Evolutionary conservation across 2,113 vertebrate genomes (phyloP).

Genomic region (Acrocephalus arundinaceus): DNA sequence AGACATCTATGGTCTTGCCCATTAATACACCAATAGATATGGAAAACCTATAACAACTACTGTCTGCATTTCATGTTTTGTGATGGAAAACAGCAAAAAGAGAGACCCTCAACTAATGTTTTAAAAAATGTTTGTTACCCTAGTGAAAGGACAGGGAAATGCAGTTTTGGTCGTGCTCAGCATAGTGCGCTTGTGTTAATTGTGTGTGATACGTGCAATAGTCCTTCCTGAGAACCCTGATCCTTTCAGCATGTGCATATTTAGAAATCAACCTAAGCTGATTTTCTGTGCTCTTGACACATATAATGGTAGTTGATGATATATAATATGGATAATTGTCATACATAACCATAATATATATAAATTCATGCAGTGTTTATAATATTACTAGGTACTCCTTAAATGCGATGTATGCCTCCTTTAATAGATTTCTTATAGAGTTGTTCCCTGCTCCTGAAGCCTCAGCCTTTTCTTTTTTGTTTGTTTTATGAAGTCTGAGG

Average conservation of each 20-base stretch:
- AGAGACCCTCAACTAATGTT: not conserved
- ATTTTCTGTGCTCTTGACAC: not conserved
- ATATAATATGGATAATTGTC: not conserved
- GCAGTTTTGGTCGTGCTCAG: not conserved
- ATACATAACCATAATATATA: not conserved
- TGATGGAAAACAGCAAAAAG: not conserved
- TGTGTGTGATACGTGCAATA: not conserved
- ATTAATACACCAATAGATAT: not conserved
- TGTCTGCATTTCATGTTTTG: not conserved
- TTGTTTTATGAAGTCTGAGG: not conserved
- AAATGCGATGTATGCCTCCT: not conserved
- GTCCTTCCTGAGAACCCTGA: not conserved
- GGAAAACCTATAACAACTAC: not conserved
- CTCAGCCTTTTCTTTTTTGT: not conserved
- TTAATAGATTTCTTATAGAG: not conserved
- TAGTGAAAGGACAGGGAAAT: not conserved
- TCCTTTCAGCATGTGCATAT: not conserved
- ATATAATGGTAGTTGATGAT: not conserved
- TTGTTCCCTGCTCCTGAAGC: not conserved
- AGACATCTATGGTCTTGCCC: not conserved
- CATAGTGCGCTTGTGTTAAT: not conserved
- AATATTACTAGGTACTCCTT: not conserved
- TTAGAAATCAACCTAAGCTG: not conserved
- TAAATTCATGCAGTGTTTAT: not conserved
- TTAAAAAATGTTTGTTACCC: not conserved